Conservation (phyloP, 1,140 invertebrate species). For the Holotrichia oblita region DNA sequence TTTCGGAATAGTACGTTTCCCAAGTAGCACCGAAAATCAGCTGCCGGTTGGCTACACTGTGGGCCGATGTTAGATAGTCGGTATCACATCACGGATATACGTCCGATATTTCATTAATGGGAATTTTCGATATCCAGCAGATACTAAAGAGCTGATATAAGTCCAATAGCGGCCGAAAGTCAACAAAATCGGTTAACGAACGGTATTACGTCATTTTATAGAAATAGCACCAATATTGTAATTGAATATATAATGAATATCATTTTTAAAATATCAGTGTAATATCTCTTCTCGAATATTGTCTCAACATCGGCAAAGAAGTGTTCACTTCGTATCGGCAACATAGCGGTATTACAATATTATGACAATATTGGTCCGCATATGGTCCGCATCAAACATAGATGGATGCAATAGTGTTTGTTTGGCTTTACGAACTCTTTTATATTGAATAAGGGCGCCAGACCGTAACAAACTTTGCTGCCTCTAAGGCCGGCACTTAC, state of each 20-base stretch:
- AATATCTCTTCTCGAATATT: conserved; percentile 2
- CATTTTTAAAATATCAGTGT: not conserved
- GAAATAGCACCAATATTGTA: not conserved
- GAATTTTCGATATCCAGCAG: not conserved
- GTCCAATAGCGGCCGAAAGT: not conserved
- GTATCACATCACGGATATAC: not conserved
- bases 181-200: not conserved
- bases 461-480: no score
- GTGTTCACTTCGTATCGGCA: not conserved
- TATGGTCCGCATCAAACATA: not conserved
- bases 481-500: no score
- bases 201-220: not conserved
- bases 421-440: no score
- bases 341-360: not conserved
- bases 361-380: no score
- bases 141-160: not conserved
- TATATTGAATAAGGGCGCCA: no score
- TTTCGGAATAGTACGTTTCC: no score
- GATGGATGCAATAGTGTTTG: not conserved
- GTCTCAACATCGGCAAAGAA: not conserved
- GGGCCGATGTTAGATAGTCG: not conserved
- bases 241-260: not conserved
- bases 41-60: not conserved
- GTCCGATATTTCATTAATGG: not conserved
- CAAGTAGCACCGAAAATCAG: not conserved